Evolutionary conservation across 2,888 invertebrate species (phyloP), one percentile per base, ranked within the genome.

Genomic region (Lochmaea capreae): DNA sequence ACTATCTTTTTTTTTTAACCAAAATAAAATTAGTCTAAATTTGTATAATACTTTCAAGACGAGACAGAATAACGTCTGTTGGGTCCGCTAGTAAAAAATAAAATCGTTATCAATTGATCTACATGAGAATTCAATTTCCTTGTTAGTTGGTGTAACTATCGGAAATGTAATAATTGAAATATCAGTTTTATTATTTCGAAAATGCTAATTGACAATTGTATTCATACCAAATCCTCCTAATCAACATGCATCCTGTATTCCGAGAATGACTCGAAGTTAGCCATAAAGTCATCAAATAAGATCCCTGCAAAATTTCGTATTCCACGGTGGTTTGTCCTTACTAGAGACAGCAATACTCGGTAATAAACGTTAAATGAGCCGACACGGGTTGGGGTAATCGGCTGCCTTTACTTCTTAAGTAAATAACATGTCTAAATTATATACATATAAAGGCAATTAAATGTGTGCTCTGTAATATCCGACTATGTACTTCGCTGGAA

Each of bases 331-430:
- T 70, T 65, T 43, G 68, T 65, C 65, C 65, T 71, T 67, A 74
- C 39, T 74, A 57, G 70, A 66, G 71, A 71, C 74, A 63, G 74
- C 74, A 74, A 74, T 74, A 65, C 58, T 65, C 57, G 46, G 65
- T 26, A 65, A 71, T 71, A 71, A 71, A 71, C 65, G 65, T 71
- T 71, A 71, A 71, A 71, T 71, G 71, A 65, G 57, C 39, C 57
- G 58, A 58, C 65, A 71, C 71, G 71, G 65, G 65, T 71, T 71
- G 71, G 46, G 39, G 71, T 71, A 71, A 71, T 71, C 71, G 65
- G 65, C 71, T 39, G 18, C 49, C 33, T n/a, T 43, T 59, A 42
- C 65, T 65, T 43, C 65, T 71, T 65, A 58, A 57, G 65, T 71
- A 71, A 71, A 65, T 65, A 71, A 71, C 46, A 42, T 63, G 22